Evolutionary conservation across 2,797 vertebrate genomes (phyloP), one percentile per base, ranked within the genome.

Genomic region (Crax fasciolata): DNA sequence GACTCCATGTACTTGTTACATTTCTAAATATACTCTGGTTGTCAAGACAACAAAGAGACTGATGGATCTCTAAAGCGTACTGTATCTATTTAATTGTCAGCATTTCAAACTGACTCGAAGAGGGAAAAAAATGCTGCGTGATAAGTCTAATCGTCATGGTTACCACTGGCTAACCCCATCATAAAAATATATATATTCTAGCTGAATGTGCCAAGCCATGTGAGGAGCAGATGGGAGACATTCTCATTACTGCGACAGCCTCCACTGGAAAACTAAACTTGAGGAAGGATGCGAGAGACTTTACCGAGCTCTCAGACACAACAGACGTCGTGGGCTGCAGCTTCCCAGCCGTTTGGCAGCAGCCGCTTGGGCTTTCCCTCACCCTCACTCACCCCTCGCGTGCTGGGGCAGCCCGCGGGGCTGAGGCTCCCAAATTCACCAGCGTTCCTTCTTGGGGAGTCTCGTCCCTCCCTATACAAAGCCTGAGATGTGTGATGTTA

Each of bases 1-100:
- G 98, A 97, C 98, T 98, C 96, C 97, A 94, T 98, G 98, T 98
- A 98, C 98, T 98, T 98, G 98, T 98, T 98, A 98, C 97, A 97
- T 98, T 98, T 98, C 98, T 98, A 98, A 98, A 98, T 98, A 98
- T 98, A 98, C 97, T 94, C 96, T 2, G 65, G 98, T 98, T 98
- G 98, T 97, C 98, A 98, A 97, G 98, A 98, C 98, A 98, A 98
- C 98, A 97, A 95, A 91, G 97, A 98, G 98, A 98, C 98, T 98
- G 98, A 98, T 97, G 98, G 98, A 98, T 98, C 96, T 98, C 98
- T 97, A 97, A 98, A 98, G 97, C 97, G 93, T 97, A 97, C 98
- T 97, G 94, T 97, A 97, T 98, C 97, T 97, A 97, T 97, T 98
- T 98, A 98, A 98, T 98, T 98, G 98, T 98, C 98, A 98, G 98